Base-by-base conservation (phyloP, 92 coral and sea anemone species). In the Umimayanthus chanpuru region DNA sequence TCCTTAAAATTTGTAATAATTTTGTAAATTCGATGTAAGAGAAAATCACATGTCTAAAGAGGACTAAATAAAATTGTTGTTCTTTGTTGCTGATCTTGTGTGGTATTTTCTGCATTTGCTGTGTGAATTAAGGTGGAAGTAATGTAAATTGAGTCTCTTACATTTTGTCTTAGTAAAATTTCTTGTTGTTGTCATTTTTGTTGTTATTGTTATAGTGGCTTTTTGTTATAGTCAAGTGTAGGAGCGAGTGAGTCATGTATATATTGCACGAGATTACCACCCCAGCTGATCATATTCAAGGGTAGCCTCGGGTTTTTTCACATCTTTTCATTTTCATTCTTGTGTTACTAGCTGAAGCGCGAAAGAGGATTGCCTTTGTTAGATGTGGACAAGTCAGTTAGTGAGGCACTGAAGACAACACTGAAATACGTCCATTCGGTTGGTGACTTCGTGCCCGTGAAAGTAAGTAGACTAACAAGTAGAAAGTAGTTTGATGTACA, bases 321-420 rank as follows among this genome's bases (percentile, higher is more conserved):
- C 32, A 10, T 68, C 11, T 68, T 68, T 11, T 68, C 15, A n/a
- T 3, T 23, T 73, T 12, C 14, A 26, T 71, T 43, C 26, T 26
- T 71, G 53, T 83, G 28, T 26, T 70, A 9, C 10, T 49, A 94
- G 97, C 68, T 90, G 38, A 97, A 97, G 65, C 93, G 95, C 40
- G 93, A 92, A 72, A 92, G 90, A 80, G 97, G 93, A 2, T 88
- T 95, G 10, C 92, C 95, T 14, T 25, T 95, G 76, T 95, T 97
- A 76, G 97, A 95, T 77, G 82, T 94, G 75, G 99, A 97, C 88
- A 83, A 82, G 28, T 29, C 68, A 3, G 90, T 95, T 4, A 47
- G 81, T 5, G 89, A 73, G 12, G 85, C 96, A 41, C 43, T 97
- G 86, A 85, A 68, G n/a, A 87, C 93, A 6, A 94, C 95, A 1